These are phyloP conservation scores for Protobothrops flavoviridis DNA, from an alignment of 2,113 vertebrate species.

Conservation along the genomic window DNA sequence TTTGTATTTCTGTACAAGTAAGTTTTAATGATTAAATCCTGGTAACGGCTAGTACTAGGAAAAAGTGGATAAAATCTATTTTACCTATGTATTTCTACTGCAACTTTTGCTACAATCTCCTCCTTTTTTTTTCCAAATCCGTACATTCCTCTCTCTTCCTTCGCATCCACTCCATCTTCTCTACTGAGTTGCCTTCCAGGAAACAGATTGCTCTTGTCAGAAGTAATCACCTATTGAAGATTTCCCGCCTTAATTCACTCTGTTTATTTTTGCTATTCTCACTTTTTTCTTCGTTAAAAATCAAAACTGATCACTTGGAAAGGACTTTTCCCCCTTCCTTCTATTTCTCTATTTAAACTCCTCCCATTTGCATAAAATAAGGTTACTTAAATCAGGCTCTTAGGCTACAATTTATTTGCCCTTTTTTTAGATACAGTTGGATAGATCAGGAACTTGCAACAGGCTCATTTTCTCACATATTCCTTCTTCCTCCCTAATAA, in stretches of 20 bases:
- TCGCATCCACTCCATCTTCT: background rate
- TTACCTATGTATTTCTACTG: background rate
- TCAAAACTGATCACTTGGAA: background rate
- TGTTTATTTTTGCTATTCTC: background rate
- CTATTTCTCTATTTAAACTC: background rate
- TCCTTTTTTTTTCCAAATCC: background rate
- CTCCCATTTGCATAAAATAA: background rate
- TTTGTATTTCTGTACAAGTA: background rate
- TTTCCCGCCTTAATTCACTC: background rate
- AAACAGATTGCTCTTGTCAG: background rate
- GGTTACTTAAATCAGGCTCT: background rate
- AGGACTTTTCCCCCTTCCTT: background rate
- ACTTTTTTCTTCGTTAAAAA: background rate
- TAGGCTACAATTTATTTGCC: background rate
- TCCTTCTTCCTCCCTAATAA: background rate
- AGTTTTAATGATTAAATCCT: background rate
- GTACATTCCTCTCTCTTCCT: background rate
- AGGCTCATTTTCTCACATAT: background rate
- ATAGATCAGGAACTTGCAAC: background rate
- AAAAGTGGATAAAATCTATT: background rate
- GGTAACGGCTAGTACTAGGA: background rate
- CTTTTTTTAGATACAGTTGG: background rate
- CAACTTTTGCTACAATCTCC: background rate
- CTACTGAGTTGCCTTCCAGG: background rate
- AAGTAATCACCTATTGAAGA: background rate